phyloP scores from a whole-genome alignment of 2,113 vertebrate genomes.

The Polypterus senegalus region DNA sequence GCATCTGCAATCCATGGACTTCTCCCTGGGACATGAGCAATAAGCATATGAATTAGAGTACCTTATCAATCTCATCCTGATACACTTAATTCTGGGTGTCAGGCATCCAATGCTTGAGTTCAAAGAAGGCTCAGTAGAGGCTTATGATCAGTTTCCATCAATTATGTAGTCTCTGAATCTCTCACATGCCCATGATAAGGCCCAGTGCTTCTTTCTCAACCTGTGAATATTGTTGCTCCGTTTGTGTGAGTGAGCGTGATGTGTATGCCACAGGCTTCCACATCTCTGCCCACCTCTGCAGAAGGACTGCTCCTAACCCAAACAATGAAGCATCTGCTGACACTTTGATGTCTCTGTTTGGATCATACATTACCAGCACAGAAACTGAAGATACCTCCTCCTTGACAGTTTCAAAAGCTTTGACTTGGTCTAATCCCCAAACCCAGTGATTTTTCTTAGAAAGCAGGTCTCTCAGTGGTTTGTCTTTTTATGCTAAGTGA shows the following conservation, averaged over 20 bases:
- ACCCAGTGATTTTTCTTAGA: not conserved
- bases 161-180: slow-evolving; percentile 6
- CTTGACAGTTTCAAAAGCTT: slow-evolving; percentile 4
- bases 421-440: slow-evolving; percentile 1
- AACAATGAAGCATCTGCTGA: slow-evolving; percentile 4
- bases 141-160: slow-evolving; percentile 4
- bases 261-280: slow-evolving; percentile 7
- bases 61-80: slow-evolving; percentile 2
- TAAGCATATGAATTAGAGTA: not conserved
- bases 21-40: slow-evolving; percentile 1
- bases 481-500: not conserved
- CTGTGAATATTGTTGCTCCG: slow-evolving; percentile 9
- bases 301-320: not conserved
- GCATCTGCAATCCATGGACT: slow-evolving; percentile 1
- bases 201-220: slow-evolving; percentile 11
- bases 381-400: not conserved
- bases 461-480: not conserved
- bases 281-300: not conserved
- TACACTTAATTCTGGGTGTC: not conserved
- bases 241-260: not conserved
- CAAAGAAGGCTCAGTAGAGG: slow-evolving; percentile 1
- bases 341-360: not conserved
- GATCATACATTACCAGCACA: slow-evolving; percentile 7
- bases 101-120: slow-evolving; percentile 3
- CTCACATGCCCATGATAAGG: slow-evolving; percentile 3